Evolutionary conservation across 1,140 invertebrate genomes (phyloP), one percentile per base, ranked within the genome.

Genomic region (Octopus bimaculoides): DNA sequence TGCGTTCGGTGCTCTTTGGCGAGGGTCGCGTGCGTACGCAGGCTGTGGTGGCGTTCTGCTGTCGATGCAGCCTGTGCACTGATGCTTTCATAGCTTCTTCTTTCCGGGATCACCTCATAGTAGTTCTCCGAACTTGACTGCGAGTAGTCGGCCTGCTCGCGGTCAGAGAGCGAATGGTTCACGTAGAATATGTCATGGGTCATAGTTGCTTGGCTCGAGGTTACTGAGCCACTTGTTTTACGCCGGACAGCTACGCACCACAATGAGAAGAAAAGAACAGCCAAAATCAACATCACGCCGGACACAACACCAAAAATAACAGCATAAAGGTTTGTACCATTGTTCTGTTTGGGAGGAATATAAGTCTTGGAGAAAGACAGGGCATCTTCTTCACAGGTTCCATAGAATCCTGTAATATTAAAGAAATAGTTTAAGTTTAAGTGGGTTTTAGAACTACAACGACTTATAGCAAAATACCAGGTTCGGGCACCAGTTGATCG

Each of bases 171-270:
- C 3, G 87, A 88, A 0, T 86, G 87, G 78, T 88, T 88, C 12
- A 88, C 87, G 80, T 88, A 88, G 79, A 88, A 88, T 20, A 88
- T 87, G 80, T 88, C 87, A 79, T 88, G 87, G 41, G 87, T 88
- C 87, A 88, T 88, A 20, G 87, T 88, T 0, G 87, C 87, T 54
- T 88, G 87, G n/a, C 84, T 85, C 80, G 87, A 88, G 71, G 87
- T 88, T 77, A 88, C 87, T 0, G 86, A 88, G 14, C 87, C 85
- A 12, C 78, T 83, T 12, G 80, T 80, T 77, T 85, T 86, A 52
- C 83, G 83, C 75, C 84, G 80, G 74, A 75, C 74, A 2, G 84
- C 83, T 10, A 88, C 14, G 75, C 86, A 82, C 81, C 86, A 88
- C 17, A 88, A 78, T n/a, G 81, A 82, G 41, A 85, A 83, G 80